Evolutionary conservation across 2,797 vertebrate genomes (phyloP), one percentile per base, ranked within the genome.

Genomic region (Falco cherrug): DNA sequence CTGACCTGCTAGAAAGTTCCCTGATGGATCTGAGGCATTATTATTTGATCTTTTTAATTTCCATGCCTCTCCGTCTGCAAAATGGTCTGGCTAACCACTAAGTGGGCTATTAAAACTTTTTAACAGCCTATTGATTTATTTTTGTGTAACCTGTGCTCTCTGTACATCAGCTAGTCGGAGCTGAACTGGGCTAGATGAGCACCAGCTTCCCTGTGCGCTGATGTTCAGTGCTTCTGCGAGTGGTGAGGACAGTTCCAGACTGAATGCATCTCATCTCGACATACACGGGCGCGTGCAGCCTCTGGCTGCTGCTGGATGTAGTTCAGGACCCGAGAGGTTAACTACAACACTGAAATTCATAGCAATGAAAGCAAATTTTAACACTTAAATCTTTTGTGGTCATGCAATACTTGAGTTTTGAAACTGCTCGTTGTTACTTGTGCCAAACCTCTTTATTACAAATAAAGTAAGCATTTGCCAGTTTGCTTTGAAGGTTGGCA

Each of bases 11-110:
- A 48, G 35, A 43, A 87, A 37, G 50, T 64, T 90, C 74, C 35
- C 37, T 67, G 59, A 51, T 69, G 33, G 41, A 79, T 75, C 64
- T 50, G 26, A 50, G 60, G 45, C 26, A 31, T 6, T 64, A 41
- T 73, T 67, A 91, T 76, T 47, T 57, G 39, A 89, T 81, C 54
- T 87, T 89, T 89, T 92, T 89, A 91, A 87, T 94, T 94, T 71
- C 25, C 10, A 0, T 47, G 60, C 67, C 28, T 71, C 26, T 73
- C 73, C 19, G 19, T 90, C 77, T 87, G 65, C 65, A 41, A 43
- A 95, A 28, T 4, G n/a, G 39, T 53, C 48, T 73, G 50, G 69
- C 45, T 57, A 61, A 20, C 35, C 7, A 11, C 82, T 48, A 48
- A 95, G 13, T 47, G 39, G 48, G 64, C 70, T 84, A 13, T 92